These are phyloP conservation scores for Hyalella azteca DNA, from an alignment of 2,888 invertebrate genomes.

Conservation along the genomic window DNA sequence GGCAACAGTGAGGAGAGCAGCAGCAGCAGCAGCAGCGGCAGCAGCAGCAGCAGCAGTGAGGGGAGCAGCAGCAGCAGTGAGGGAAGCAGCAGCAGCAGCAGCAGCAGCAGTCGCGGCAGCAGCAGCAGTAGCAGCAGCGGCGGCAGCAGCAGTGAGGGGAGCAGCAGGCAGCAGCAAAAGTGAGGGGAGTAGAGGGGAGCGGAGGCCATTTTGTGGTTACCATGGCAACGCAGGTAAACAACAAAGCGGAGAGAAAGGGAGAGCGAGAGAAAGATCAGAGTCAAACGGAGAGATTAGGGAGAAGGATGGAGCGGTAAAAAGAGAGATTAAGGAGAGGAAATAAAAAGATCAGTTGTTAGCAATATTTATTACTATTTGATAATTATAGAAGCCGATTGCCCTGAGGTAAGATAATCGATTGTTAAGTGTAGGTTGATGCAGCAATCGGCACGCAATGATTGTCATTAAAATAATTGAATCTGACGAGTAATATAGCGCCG, in stretches of 20 bases:
- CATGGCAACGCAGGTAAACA: constrained; percentile 38
- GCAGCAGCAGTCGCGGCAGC: background rate
- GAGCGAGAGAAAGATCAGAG: background rate
- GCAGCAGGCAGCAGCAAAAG: background rate
- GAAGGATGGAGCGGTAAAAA: background rate
- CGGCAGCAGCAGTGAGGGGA: background rate
- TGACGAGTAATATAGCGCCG: too few species aligned
- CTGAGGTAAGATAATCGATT: too few species aligned
- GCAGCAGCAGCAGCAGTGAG: background rate
- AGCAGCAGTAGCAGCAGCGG: background rate
- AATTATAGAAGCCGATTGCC: too few species aligned
- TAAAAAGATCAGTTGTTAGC: too few species aligned
- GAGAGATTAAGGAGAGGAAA: background rate
- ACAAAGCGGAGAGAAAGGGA: background rate
- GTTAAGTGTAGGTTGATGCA: too few species aligned
- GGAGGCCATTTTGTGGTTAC: constrained; percentile 37
- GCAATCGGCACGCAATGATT: too few species aligned
- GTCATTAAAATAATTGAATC: too few species aligned
- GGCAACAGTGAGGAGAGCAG: background rate
- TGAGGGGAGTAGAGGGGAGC: background rate
- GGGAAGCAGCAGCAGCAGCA: background rate
- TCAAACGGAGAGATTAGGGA: background rate
- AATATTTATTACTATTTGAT: too few species aligned
- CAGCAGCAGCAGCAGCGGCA: background rate
- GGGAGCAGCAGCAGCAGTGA: background rate